Conservation (phyloP, 2,797 vertebrate species). For the Artibeus lituratus region DNA sequence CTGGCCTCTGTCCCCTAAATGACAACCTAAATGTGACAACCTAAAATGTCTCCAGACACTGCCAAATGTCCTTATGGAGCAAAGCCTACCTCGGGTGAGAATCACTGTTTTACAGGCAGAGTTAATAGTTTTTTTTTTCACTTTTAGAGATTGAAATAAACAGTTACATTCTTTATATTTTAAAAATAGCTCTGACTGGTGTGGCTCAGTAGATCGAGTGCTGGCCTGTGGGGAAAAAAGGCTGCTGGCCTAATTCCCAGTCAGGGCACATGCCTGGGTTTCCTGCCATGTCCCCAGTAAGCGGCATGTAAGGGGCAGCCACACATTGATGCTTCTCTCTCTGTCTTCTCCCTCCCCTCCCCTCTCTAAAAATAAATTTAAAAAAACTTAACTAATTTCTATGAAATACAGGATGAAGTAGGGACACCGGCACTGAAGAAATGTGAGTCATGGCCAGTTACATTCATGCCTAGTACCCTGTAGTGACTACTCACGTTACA, state of each 20-base stretch:
- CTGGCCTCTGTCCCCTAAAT: background rate
- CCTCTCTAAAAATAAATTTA: too few relatives aligned
- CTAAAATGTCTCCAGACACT: background rate
- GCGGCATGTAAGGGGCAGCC: too few relatives aligned
- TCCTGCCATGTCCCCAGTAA: too few relatives aligned
- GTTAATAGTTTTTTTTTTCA: background rate
- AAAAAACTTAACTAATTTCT: background rate
- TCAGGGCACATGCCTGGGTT: too few relatives aligned
- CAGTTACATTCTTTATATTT: background rate
- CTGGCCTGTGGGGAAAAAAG: too few relatives aligned
- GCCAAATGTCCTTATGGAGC: background rate
- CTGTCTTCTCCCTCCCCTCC: too few relatives aligned
- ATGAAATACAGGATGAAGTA: background rate
- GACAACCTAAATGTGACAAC: background rate
- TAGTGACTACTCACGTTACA: background rate
- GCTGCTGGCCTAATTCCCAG: too few relatives aligned
- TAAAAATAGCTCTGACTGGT: background rate
- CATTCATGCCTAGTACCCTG: background rate
- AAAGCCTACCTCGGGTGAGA: background rate
- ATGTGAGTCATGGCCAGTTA: background rate
- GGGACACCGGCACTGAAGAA: background rate
- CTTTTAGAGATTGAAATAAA: background rate
- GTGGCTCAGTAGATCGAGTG: too few relatives aligned
- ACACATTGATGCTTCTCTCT: too few relatives aligned
- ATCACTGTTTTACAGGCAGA: background rate